phyloP scores from a whole-genome alignment of 1,140 invertebrate species.

The Cotesia vestalis region DNA sequence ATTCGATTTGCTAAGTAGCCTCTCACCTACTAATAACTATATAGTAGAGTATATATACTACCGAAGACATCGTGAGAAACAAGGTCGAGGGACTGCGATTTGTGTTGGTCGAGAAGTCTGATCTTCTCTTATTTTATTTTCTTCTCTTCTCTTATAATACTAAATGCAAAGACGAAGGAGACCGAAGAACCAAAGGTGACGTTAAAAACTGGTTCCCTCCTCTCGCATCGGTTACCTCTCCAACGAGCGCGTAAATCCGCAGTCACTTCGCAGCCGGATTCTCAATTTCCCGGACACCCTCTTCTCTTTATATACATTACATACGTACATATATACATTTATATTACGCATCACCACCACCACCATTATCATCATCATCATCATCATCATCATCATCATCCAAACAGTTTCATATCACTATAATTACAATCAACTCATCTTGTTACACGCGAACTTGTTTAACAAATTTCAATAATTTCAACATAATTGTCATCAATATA shows the following conservation, averaged over 20 bases:
- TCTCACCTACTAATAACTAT: slow-evolving; percentile 25
- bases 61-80: slow-evolving; percentile 36
- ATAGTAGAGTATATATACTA: slow-evolving; percentile 17
- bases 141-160: slow-evolving; percentile 26
- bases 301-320: no score
- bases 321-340: not conserved
- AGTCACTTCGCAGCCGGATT: slow-evolving; percentile 19
- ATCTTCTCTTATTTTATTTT: slow-evolving; percentile 19
- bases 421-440: no score
- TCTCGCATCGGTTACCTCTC: slow-evolving; percentile 16
- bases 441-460: no score
- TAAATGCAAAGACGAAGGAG: slow-evolving; percentile 46
- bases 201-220: slow-evolving; percentile 57
- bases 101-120: slow-evolving; percentile 25
- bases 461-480: no score
- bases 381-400: not conserved
- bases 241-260: slow-evolving; percentile 17
- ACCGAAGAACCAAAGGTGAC: slow-evolving; percentile 46
- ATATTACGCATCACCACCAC: not conserved
- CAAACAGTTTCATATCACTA: no score
- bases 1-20: slow-evolving; percentile 35
- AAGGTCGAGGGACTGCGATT: slow-evolving; percentile 34
- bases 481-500: no score
- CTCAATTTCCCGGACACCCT: slow-evolving; percentile 9
- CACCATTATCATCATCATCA: no score